These are phyloP conservation scores for Margarornis squamiger DNA, from an alignment of 2,797 vertebrate species.

Conservation along the genomic window DNA sequence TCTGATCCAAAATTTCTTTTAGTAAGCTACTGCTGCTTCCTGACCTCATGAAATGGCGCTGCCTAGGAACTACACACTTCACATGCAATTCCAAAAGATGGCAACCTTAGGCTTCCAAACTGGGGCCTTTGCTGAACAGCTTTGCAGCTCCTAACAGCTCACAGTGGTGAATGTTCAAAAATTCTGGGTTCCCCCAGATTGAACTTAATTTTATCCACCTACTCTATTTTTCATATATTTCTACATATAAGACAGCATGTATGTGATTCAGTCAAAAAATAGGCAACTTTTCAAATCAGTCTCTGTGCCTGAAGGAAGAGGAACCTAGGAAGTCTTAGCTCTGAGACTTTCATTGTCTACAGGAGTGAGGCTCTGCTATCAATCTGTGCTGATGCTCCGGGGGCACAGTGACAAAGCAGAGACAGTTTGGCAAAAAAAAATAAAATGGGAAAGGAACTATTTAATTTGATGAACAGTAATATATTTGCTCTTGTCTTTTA, in stretches of 20 bases:
- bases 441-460: not conserved
- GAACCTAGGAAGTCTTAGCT: not conserved
- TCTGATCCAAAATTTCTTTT: not conserved
- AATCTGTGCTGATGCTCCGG: not conserved
- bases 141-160: not conserved
- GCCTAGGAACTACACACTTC: not conserved
- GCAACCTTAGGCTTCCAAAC: constrained; percentile 46
- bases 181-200: not conserved
- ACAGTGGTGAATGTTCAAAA: not conserved
- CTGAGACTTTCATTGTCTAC: not conserved
- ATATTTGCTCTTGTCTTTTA: not conserved
- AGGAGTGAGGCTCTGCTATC: not conserved
- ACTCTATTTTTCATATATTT: not conserved
- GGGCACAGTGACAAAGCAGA: not conserved
- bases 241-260: not conserved
- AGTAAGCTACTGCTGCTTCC: not conserved
- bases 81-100: constrained; percentile 47
- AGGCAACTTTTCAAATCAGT: not conserved
- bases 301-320: not conserved
- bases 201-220: not conserved
- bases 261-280: not conserved
- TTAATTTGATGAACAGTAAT: not conserved
- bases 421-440: not conserved
- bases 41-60: not conserved
- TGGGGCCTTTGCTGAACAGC: not conserved